Base-by-base conservation (phyloP, 2,797 vertebrate species). In the Tamandua tetradactyla region DNA sequence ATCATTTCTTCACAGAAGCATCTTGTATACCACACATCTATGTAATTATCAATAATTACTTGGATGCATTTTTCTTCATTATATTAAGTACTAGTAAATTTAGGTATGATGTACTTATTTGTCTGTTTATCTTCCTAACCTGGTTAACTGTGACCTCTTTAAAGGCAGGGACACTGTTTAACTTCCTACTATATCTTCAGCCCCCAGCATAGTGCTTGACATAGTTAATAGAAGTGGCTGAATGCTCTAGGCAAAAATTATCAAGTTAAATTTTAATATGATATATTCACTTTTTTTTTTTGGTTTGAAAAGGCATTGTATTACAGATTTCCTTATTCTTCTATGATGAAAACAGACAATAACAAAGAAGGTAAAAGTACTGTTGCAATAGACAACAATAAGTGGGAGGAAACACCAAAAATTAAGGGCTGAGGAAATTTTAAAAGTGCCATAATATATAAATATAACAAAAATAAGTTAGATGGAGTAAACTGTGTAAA, bases 291-390 rank as follows among this genome's bases (percentile, higher is more conserved):
- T 84, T 92, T 79, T 30, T 40, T 44, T 25, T 12, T 10, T 55
- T 82, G 18, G 18, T 79, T 94, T 93, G 59, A 32, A 75, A 92
- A 94, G 18, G 4, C 74, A 66, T n/a, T 40, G 91, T 82, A 59
- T 64, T 80, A 40, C 18, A 44, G 5, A 71, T 78, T 94, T 95
- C n/a, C 91, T 78, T 69, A 32, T 66, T 93, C 15, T 91, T 85
- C 94, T 69, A 78, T 82, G 27, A 81, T 89, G 35, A 94, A 95
- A 82, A 55, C 52, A 55, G 93, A 44, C 49, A 78, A 75, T 66
- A 75, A 42, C 52, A 47, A 71, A 89, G 18, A 91, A 62, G 57
- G 64, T 42, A 68, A 91, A 89, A 79, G 18, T n/a, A 23, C 30
- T 23, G 27, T 59, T 89, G 13, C 22, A 87, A 78, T 83, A 86